Evolutionary conservation across 1,140 invertebrate genomes (phyloP).

Genomic region (Polypedilum vanderplanki): DNA sequence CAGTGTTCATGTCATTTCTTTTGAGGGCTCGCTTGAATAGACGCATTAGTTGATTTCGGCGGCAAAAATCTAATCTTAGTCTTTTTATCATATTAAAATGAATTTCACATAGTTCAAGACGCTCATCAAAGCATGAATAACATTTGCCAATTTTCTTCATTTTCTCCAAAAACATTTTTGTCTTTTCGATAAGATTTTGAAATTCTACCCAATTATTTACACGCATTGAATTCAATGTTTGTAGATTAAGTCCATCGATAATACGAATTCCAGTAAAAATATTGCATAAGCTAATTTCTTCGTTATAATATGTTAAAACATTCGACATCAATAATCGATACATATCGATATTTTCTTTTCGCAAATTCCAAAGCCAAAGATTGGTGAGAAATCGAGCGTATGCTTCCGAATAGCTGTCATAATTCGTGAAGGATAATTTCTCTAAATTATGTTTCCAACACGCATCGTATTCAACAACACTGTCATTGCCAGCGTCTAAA

Average conservation of each 20-base stretch:
- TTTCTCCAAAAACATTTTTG: neutral
- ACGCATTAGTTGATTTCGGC: too few relatives aligned
- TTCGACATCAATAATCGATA: neutral
- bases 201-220: neutral
- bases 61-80: neutral
- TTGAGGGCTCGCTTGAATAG: too few relatives aligned
- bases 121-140: neutral
- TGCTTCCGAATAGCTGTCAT: neutral
- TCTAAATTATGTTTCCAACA: neutral
- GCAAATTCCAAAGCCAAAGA: neutral
- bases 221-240: neutral
- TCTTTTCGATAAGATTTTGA: neutral
- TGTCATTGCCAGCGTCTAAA: neutral
- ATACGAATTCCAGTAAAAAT: neutral
- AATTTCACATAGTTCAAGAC: neutral
- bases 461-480: neutral
- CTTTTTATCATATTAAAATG: neutral
- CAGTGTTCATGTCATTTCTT: too few relatives aligned
- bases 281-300: neutral
- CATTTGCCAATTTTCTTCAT: neutral
- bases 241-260: neutral
- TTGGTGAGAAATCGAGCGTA: neutral
- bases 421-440: neutral
- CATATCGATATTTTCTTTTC: neutral
- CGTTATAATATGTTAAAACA: neutral